These are phyloP conservation scores for Pantherophis vulpinus DNA, from an alignment of 2,797 vertebrate genomes.

Conservation along the genomic window DNA sequence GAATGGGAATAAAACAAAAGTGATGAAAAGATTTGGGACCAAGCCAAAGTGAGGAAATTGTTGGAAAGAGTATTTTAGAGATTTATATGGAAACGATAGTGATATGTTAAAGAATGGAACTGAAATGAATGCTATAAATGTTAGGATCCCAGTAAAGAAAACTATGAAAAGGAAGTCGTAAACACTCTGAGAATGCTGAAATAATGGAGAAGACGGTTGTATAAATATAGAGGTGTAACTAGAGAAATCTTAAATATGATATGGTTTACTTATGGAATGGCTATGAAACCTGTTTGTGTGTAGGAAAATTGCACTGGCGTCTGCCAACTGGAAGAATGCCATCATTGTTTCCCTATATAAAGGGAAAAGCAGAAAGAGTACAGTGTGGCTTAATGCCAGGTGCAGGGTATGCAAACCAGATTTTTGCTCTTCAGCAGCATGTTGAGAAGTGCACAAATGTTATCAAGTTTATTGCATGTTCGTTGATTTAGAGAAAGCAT, in stretches of 20 bases:
- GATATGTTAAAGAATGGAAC: not conserved
- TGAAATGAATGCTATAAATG: not conserved
- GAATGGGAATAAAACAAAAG: conserved; percentile 17
- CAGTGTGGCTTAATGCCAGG: not conserved
- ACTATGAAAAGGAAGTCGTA: not conserved
- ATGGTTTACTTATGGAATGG: not conserved
- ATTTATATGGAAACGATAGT: not conserved
- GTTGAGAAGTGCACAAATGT: not conserved
- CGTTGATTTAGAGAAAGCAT: not conserved
- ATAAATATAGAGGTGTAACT: not conserved
- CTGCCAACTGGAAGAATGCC: not conserved
- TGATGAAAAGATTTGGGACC: conserved; percentile 4
- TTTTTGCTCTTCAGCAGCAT: not conserved
- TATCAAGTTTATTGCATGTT: not conserved
- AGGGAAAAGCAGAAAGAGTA: not conserved
- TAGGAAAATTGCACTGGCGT: not conserved
- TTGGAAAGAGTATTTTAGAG: not conserved
- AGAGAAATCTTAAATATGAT: not conserved
- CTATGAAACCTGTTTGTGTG: not conserved
- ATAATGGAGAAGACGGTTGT: not conserved
- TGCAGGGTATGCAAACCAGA: not conserved
- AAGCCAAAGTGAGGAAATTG: not conserved
- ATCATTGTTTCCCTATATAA: not conserved
- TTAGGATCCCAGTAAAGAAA: not conserved
- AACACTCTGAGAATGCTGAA: not conserved